Conservation (phyloP, 2,113 vertebrate genomes). For the Corythoichthys haematopterus region DNA sequence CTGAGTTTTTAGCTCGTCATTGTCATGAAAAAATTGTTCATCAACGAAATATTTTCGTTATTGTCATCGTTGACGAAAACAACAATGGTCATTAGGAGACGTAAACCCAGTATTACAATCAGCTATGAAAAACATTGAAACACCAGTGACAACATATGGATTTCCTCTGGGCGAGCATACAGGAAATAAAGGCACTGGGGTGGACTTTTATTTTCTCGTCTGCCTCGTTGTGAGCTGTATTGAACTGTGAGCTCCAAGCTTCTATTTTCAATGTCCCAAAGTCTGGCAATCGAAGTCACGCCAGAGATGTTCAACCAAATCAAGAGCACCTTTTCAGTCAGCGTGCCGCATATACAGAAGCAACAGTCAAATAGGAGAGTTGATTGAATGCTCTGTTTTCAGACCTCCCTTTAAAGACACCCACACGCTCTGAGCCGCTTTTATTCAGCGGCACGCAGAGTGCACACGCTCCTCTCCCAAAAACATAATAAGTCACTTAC, state of each 20-base stretch:
- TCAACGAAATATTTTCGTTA: too few species aligned
- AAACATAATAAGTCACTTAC: not conserved
- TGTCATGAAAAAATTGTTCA: too few species aligned
- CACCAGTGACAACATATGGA: slow-evolving; percentile 13
- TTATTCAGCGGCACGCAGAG: slow-evolving; percentile 29
- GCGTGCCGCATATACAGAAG: slow-evolving; percentile 12
- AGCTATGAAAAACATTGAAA: slow-evolving; percentile 15
- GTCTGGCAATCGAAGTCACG: not conserved
- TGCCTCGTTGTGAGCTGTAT: slow-evolving; percentile 12
- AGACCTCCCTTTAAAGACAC: slow-evolving; percentile 28
- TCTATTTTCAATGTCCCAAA: not conserved
- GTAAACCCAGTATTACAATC: slow-evolving; percentile 22
- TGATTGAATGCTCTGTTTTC: slow-evolving; percentile 39
- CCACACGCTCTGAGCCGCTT: slow-evolving; percentile 20
- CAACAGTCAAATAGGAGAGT: slow-evolving; percentile 26
- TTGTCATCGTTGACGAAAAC: too few species aligned
- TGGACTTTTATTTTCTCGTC: slow-evolving; percentile 19
- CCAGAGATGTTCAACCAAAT: slow-evolving; percentile 17
- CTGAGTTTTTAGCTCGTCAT: too few species aligned
- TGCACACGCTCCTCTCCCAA: not conserved
- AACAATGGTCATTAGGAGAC: slow-evolving; percentile 28
- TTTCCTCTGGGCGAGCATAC: slow-evolving; percentile 28
- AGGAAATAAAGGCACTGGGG: slow-evolving; percentile 23
- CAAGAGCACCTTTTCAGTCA: slow-evolving; percentile 7
- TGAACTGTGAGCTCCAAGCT: slow-evolving; percentile 1